phyloP scores from a whole-genome alignment of 1,140 invertebrate genomes.

The Neodiprion lecontei region DNA sequence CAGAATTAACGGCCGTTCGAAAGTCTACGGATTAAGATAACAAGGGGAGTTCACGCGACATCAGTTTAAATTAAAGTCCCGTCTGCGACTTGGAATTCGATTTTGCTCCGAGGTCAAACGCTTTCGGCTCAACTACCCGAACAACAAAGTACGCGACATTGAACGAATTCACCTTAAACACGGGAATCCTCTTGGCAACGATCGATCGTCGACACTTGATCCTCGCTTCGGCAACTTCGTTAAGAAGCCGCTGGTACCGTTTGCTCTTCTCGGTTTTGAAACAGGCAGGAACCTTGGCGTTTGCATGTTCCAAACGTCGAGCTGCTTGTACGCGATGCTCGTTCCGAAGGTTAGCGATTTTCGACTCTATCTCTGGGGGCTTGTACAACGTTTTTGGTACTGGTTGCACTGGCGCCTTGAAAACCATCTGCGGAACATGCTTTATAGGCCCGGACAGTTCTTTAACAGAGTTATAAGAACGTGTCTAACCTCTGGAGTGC shows the following conservation, averaged over 20 bases:
- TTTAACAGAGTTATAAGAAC: not conserved
- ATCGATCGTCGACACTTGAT: not conserved
- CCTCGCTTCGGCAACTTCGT: not conserved
- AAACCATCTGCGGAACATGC: not conserved
- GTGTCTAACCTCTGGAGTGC: not conserved
- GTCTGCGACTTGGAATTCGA: too few relatives aligned
- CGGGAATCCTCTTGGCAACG: not conserved
- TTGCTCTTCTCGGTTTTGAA: not conserved
- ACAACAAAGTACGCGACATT: too few relatives aligned
- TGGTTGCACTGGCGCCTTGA: not conserved
- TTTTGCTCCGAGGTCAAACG: too few relatives aligned
- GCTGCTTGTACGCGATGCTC: not conserved
- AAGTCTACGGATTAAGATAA: too few relatives aligned
- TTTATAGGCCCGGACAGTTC: not conserved
- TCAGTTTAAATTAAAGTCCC: too few relatives aligned
- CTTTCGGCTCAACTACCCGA: too few relatives aligned
- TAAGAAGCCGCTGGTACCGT: not conserved
- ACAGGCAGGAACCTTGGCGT: not conserved
- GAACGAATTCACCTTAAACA: not conserved
- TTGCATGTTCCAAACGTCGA: not conserved
- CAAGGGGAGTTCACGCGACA: too few relatives aligned
- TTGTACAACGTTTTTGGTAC: slow-evolving; percentile 7
- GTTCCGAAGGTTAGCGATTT: not conserved
- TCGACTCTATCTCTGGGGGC: not conserved
- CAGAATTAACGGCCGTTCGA: too few relatives aligned